Evolutionary conservation across 2,113 vertebrate genomes (phyloP), one percentile per base, ranked within the genome.

Genomic region (Patagioenas fasciata): DNA sequence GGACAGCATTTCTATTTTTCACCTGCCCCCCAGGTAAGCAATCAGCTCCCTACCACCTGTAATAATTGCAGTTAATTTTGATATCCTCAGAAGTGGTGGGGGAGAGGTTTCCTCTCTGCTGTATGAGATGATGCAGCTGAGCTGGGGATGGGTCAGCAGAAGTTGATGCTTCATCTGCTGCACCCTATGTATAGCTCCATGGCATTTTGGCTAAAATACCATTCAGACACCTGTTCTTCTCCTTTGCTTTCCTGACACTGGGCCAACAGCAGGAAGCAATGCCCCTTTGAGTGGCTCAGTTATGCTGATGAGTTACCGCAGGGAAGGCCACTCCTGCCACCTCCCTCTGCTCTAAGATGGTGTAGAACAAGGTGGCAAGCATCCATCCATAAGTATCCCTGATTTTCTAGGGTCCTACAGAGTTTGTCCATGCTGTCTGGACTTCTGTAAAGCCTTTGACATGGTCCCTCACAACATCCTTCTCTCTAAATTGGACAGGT

Each of bases 311-410:
- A 4, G 20, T 69, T 62, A 28, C 14, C 8, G 36, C 3, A 3
- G 32, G 17, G 9, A 31, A 73, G 8, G 8, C 4, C 10, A 4
- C 9, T 77, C 16, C 31, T 70, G 57, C 18, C 6, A 11, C 6
- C 20, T 51, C 7, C 4, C 6, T 32, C 26, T 50, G 10, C 28
- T 73, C 34, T 40, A 19, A 40, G 53, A 32, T 15, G 6, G 21
- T 9, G 19, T 7, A 19, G 14, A 32, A 38, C 2, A 44, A 51
- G 16, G 5, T 13, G 11, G 3, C 24, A 47, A 65, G 12, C 9
- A 15, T 26, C 19, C 14, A 4, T 8, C 70, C 5, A 1, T 26
- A 18, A 40, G 21, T 11, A 8, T 15, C 5, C 1, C 24, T 66
- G n/a, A 32, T 8, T 15, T 32, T 26, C 13, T 15, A 5, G 19